Percentiles rank a stretch among this genome's conserved stretches.
phyloP scores from a whole-genome alignment of 2,797 vertebrate species.

The Dipus sagitta region DNA sequence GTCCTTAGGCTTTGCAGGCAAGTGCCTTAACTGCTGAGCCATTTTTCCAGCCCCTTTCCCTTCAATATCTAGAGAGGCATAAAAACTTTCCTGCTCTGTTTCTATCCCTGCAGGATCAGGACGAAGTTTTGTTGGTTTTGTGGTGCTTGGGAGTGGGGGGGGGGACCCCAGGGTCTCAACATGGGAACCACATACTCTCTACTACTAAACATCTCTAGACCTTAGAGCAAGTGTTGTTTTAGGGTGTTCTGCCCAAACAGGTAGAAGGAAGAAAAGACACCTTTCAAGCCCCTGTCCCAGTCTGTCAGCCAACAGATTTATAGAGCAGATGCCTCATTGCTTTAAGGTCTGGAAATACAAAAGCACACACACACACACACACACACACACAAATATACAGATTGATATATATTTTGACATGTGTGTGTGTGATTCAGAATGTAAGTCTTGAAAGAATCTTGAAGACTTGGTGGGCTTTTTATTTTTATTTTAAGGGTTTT shows the following conservation, averaged over 20 bases:
- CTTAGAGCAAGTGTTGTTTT: constrained; percentile 7
- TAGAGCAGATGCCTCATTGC: not conserved
- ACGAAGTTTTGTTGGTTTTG: not conserved
- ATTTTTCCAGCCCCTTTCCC: not conserved
- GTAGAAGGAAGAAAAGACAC: constrained; percentile 34
- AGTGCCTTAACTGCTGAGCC: not conserved
- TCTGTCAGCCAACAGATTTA: not conserved
- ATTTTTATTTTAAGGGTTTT: too few relatives aligned
- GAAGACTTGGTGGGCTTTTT: not conserved
- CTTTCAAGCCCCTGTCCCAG: not conserved
- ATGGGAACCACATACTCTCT: not conserved
- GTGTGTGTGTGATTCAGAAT: not conserved
- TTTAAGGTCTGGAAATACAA: not conserved
- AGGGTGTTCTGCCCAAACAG: not conserved
- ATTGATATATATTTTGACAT: too few relatives aligned
- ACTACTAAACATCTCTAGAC: not conserved
- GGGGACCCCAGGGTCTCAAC: not conserved
- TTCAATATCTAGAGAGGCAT: not conserved
- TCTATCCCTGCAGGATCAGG: not conserved
- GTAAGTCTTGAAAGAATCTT: not conserved
- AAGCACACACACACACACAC: not conserved
- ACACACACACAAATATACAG: too few relatives aligned
- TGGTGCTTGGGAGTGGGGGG: not conserved
- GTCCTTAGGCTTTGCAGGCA: too few relatives aligned
- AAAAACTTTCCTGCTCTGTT: not conserved